phyloP scores from a whole-genome alignment of 2,888 invertebrate species.

The Caenorhabditis sp. region DNA sequence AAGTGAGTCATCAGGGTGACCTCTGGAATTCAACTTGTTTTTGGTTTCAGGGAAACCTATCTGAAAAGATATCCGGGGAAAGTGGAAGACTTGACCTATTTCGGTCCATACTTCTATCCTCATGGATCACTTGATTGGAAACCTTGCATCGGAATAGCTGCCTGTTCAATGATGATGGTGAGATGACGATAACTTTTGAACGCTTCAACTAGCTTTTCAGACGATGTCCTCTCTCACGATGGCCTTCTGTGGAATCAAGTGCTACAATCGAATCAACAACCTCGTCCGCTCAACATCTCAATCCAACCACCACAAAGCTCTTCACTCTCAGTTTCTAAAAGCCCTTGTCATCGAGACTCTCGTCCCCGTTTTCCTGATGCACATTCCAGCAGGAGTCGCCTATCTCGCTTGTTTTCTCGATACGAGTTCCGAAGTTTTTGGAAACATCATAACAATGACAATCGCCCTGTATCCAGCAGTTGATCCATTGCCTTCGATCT shows the following conservation, averaged over 20 bases:
- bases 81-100: slow-evolving; percentile 40
- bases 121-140: slow-evolving; percentile 25
- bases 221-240: slow-evolving; percentile 25
- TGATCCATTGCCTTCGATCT: slow-evolving; percentile 15
- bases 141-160: slow-evolving; percentile 30
- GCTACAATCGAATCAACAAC: slow-evolving; percentile 36
- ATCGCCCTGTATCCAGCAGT: slow-evolving; percentile 25
- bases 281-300: slow-evolving; percentile 26
- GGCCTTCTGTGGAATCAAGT: slow-evolving; percentile 35
- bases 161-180: slow-evolving; percentile 28
- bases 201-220: not conserved
- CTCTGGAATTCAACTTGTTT: not conserved
- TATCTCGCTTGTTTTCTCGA: slow-evolving; percentile 25
- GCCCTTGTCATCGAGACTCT: slow-evolving; percentile 32
- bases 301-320: slow-evolving; percentile 13
- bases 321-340: slow-evolving; percentile 26
- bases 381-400: slow-evolving; percentile 32
- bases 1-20: not conserved
- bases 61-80: slow-evolving; percentile 27
- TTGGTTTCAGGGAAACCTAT: slow-evolving; percentile 18
- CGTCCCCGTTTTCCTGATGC: slow-evolving; percentile 36
- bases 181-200: too few relatives aligned
- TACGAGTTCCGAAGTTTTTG: slow-evolving; percentile 17
- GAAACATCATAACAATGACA: slow-evolving; percentile 22
- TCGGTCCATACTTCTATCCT: slow-evolving; percentile 38